Percentiles rank a stretch among this genome's conserved stretches.
phyloP scores from a whole-genome alignment of 2,888 invertebrate species.

The Dromius quadrimaculatus region DNA sequence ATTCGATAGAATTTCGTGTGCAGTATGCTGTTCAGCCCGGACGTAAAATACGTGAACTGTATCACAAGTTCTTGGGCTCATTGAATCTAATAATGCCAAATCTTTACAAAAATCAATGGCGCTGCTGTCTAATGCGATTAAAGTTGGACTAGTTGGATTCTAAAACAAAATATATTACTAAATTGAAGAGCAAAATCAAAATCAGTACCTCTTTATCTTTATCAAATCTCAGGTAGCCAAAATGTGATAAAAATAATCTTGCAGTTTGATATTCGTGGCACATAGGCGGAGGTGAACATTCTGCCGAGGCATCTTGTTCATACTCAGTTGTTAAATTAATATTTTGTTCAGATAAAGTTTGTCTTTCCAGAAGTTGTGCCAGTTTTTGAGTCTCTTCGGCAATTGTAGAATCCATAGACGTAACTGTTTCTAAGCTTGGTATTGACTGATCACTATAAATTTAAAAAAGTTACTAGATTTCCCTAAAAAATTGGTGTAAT shows the following conservation, averaged over 20 bases:
- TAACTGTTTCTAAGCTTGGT: conserved; percentile 85
- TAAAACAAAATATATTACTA: conserved; percentile 54
- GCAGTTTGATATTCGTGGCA: conserved; percentile 96
- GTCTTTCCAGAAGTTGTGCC: conserved; percentile 79
- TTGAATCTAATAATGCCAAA: conserved; percentile 84
- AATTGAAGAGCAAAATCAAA: not conserved
- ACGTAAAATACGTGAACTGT: conserved; percentile 96
- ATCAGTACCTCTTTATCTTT: conserved; percentile 65
- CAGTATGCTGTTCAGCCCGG: conserved; percentile 83
- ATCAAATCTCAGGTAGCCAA: conserved; percentile 85
- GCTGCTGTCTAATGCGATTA: conserved; percentile 80
- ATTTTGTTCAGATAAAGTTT: conserved; percentile 68
- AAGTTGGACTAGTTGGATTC: conserved; percentile 67
- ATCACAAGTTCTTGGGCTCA: conserved; percentile 88
- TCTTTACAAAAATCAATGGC: conserved; percentile 81
- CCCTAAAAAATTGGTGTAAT: conserved; percentile 2
- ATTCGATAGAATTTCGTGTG: conserved; percentile 85
- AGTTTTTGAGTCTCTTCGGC: conserved; percentile 73
- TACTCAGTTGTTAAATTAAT: conserved; percentile 57
- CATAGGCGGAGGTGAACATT: conserved; percentile 83
- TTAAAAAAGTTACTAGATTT: not conserved
- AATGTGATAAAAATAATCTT: conserved; percentile 93
- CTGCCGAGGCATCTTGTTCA: conserved; percentile 71
- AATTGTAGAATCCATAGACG: conserved; percentile 69
- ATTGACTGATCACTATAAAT: conserved; percentile 85